Evolutionary conservation across 2,797 vertebrate species (phyloP).

Genomic region (Oreortyx pictus): DNA sequence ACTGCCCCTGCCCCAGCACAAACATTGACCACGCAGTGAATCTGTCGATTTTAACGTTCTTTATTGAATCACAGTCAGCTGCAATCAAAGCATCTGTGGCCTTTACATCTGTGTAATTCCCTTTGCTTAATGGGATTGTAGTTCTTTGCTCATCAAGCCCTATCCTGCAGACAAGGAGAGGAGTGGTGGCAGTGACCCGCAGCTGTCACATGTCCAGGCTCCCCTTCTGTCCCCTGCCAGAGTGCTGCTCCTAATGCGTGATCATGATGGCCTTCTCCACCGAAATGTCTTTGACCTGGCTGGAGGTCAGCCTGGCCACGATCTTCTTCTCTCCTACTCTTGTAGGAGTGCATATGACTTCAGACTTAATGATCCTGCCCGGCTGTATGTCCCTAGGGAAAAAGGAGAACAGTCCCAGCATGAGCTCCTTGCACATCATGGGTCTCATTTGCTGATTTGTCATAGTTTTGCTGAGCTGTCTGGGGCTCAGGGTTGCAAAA

Average conservation of each 20-base stretch:
- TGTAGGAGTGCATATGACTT: constrained; percentile 62
- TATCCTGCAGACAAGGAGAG: not conserved
- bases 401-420: not conserved
- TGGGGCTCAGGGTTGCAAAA: not conserved
- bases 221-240: accelerated
- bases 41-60: not conserved
- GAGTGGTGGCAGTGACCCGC: not conserved
- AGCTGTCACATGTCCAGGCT: accelerated
- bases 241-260: not conserved
- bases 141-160: not conserved
- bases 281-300: constrained; percentile 70
- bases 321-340: constrained; percentile 73
- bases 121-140: not conserved
- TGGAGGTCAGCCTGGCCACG: constrained; percentile 67
- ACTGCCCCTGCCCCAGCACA: not conserved
- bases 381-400: constrained; percentile 68
- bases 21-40: not conserved
- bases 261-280: constrained; percentile 65
- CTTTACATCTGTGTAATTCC: not conserved
- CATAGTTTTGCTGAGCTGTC: not conserved
- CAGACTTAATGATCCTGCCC: constrained; percentile 69
- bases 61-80: constrained; percentile 57
- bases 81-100: not conserved
- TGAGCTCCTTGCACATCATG: not conserved
- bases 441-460: not conserved